Percentiles rank a stretch among this genome's conserved stretches.
Evolutionary conservation across 2,888 invertebrate species (phyloP).

Genomic region (Rhabditoides inermis): DNA sequence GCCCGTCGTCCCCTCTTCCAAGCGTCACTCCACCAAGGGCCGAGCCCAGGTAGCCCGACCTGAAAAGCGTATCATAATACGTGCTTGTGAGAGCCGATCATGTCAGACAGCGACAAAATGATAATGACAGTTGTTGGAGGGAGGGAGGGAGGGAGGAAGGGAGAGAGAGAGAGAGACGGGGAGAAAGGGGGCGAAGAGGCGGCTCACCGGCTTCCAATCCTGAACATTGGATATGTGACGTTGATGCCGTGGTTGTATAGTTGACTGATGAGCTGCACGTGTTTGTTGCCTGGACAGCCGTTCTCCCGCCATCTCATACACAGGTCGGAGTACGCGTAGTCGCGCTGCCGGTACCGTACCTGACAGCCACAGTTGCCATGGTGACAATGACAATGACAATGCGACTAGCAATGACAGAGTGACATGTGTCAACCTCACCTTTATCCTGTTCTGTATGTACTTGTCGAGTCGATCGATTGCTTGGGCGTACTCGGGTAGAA

Average conservation of each 20-base stretch:
- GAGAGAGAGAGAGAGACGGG: neutral
- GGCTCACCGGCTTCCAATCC: slow-evolving; percentile 24
- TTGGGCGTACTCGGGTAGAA: slow-evolving; percentile 60
- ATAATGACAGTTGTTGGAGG: neutral
- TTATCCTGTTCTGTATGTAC: slow-evolving; percentile 31
- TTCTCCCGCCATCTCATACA: slow-evolving; percentile 28
- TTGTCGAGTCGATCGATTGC: slow-evolving; percentile 30
- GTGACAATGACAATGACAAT: too few species aligned
- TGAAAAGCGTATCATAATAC: slow-evolving; percentile 6
- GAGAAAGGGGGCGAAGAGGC: neutral
- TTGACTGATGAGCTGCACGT: slow-evolving; percentile 26
- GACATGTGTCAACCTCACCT: too few species aligned
- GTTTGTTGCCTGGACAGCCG: slow-evolving; percentile 31
- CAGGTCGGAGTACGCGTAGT: slow-evolving; percentile 30
- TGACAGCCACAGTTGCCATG: too few species aligned
- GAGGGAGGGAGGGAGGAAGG: neutral
- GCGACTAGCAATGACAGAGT: too few species aligned
- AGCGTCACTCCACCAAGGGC: slow-evolving; percentile 35
- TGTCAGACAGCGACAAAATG: neutral
- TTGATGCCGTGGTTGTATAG: slow-evolving; percentile 33
- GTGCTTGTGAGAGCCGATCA: neutral
- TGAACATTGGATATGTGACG: slow-evolving; percentile 38
- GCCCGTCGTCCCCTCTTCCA: slow-evolving; percentile 18
- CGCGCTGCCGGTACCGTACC: slow-evolving; percentile 17
- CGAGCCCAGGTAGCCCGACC: slow-evolving; percentile 34